Base-by-base conservation (phyloP, 2,888 invertebrate genomes). In the Odiellus spinosus region DNA sequence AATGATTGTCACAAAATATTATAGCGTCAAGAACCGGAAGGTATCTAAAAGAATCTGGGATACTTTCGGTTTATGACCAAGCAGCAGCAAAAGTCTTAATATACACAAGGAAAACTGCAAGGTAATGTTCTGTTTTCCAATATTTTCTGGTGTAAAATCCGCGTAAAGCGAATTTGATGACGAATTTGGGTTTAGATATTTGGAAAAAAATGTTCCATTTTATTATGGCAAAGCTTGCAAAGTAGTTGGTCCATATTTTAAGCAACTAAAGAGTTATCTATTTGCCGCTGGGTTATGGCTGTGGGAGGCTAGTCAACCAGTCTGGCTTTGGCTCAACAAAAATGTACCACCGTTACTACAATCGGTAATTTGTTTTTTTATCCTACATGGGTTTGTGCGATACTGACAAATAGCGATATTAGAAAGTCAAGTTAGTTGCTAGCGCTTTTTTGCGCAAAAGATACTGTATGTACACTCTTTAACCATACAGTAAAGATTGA, bases 201-300 rank as follows among this genome's bases (percentile, higher is more conserved):
- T 46, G 18, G 41, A 50, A 32, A 38, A 44, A n/a, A 48, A 53
- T 46, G 32, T 49, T 12, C 53, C 53, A n/a, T 35, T 45, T 8
- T 63, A 63, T 53, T 60, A 55, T 49, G 48, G 49, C 32, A 58
- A 56, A 45, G 53, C 55, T 3, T 51, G 53, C n/a, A 57, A 53
- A 15, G 53, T 59, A 26, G 53, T 60, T 18, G 56, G 58, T 3
- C 65, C 65, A 3, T 61, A 61, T 49, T 42, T 63, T 19, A 46
- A 51, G 11, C 42, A 57, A 2, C 50, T 56, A 35, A 56, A 59
- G 58, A 48, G 50, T 12, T 59, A 59, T 32, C 44, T 59, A 2
- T 52, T 54, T 32, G 58, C 56, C 18, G 48, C 54, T 42, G 49
- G 53, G 12, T 32, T 53, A 8, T 56, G 55, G 32, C 26, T 61